phyloP scores from a whole-genome alignment of 1,140 invertebrate species.

The Mizuhopecten yessoensis region DNA sequence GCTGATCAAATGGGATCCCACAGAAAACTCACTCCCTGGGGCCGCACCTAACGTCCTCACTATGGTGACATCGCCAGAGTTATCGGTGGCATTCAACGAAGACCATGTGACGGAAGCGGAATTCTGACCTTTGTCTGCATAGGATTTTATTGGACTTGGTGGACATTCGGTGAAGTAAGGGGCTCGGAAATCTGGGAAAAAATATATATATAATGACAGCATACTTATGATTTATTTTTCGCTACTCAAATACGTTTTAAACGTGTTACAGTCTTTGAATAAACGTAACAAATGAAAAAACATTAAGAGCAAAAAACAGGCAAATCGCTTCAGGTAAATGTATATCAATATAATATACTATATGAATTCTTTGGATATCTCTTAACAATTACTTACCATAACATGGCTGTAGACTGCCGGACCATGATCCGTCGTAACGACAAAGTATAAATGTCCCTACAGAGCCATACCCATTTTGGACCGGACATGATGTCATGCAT shows the following conservation, averaged over 20 bases:
- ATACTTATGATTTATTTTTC: too few species aligned
- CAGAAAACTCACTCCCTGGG: background rate
- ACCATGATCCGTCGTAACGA: background rate
- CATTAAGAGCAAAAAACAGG: too few species aligned
- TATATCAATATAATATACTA: too few species aligned
- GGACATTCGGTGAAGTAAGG: background rate
- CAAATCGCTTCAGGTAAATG: too few species aligned
- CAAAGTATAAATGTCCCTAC: background rate
- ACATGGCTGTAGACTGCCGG: background rate
- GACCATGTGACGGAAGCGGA: background rate
- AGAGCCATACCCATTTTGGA: background rate
- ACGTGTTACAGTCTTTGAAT: too few species aligned
- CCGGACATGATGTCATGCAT: constrained; percentile 4
- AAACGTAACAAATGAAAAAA: too few species aligned
- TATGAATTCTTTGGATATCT: too few species aligned
- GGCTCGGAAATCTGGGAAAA: background rate
- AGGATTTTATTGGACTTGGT: background rate
- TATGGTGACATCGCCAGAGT: background rate
- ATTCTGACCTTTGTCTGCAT: background rate
- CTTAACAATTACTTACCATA: background rate
- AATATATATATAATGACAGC: too few species aligned
- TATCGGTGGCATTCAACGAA: background rate
- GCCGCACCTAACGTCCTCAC: background rate
- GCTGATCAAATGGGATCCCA: background rate
- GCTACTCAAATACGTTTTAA: too few species aligned